Evolutionary conservation across 2,888 invertebrate species (phyloP), one percentile per base, ranked within the genome.

Genomic region (Orthosia gothica): DNA sequence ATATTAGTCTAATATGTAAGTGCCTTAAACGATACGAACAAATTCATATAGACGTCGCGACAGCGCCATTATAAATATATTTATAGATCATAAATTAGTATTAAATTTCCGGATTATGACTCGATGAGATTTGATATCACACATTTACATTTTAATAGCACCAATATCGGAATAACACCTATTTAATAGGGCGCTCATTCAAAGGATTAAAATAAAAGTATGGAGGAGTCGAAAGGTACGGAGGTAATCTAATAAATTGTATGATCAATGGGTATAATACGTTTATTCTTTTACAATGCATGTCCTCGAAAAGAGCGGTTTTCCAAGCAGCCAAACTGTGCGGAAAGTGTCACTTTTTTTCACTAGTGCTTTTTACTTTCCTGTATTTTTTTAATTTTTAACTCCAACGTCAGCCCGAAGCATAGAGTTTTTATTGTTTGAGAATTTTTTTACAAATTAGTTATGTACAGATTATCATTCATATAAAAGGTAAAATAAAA

Each of bases 141-240:
- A 79, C 72, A 94, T 95, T 95, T 91, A 93, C 94, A 95, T 94
- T 89, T 91, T 92, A 92, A 94, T 94, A 87, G 89, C 79, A 85
- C 81, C 84, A 89, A 88, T 92, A 90, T 91, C 87, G 81, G 84
- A 89, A 87, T 92, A 90, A 92, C 88, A 89, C 86, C 87, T 86
- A 85, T 89, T 88, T 86, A 86, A 89, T 86, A 81, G 72, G 84
- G 75, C 72, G 54, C 72, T 85, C 76, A 85, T 86, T 87, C 62
- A 79, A 72, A 82, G 85, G 87, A 89, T 88, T 90, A 87, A 78
- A 81, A 62, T 81, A 71, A 58, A 70, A 69, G 59, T 84, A 65
- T 67, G 16, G 72, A 63, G 66, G 63, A 71, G 74, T 69, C 54
- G 64, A 74, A 79, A 66, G 74, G 74, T 79, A 47, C 13, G 40